A percentile compares a stretch with the other conserved stretches of the same genome.
Conservation (phyloP, 2,113 vertebrate species). For the Zingel zingel region DNA sequence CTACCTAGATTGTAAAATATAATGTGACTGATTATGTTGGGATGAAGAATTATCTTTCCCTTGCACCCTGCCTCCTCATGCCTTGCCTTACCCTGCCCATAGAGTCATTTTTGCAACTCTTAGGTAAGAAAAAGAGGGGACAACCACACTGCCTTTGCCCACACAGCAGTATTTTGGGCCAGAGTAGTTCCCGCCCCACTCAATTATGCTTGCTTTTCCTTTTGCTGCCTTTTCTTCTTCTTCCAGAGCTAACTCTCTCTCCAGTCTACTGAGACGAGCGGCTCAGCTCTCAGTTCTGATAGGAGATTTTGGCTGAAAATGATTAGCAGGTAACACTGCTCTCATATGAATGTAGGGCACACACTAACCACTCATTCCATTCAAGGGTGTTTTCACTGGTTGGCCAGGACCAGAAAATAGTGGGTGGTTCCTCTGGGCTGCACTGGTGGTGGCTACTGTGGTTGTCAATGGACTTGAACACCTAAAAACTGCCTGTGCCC, state of each 20-base stretch:
- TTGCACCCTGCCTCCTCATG: slow-evolving; percentile 46
- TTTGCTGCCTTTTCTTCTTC: slow-evolving; percentile 73
- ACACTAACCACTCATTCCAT: slow-evolving; percentile 71
- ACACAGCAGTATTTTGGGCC: slow-evolving; percentile 53
- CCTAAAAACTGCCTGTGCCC: slow-evolving; percentile 57
- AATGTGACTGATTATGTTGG: slow-evolving; percentile 34
- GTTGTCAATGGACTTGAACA: slow-evolving; percentile 48
- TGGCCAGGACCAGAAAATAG: slow-evolving; percentile 51
- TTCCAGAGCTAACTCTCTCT: slow-evolving; percentile 62
- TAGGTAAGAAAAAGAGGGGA: slow-evolving; percentile 61
- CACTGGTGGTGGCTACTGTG: slow-evolving; percentile 58
- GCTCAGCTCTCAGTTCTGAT: slow-evolving; percentile 54
- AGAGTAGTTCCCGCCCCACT: slow-evolving; percentile 57
- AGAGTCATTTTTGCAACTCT: slow-evolving; percentile 64
- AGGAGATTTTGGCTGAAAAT: slow-evolving; percentile 65
- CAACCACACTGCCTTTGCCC: slow-evolving; percentile 75
- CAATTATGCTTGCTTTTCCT: slow-evolving; percentile 64
- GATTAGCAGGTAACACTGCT: slow-evolving; percentile 68
- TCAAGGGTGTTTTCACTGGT: slow-evolving; percentile 63
- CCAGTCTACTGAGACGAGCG: slow-evolving; percentile 39
- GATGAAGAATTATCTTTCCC: slow-evolving; percentile 38
- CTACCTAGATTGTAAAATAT: slow-evolving; percentile 69
- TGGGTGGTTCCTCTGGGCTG: slow-evolving; percentile 56
- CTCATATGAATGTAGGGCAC: slow-evolving; percentile 82
- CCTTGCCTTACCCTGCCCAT: slow-evolving; percentile 72